Conservation (phyloP, 2,888 invertebrate genomes). For the Holacanthella duospinosa region DNA sequence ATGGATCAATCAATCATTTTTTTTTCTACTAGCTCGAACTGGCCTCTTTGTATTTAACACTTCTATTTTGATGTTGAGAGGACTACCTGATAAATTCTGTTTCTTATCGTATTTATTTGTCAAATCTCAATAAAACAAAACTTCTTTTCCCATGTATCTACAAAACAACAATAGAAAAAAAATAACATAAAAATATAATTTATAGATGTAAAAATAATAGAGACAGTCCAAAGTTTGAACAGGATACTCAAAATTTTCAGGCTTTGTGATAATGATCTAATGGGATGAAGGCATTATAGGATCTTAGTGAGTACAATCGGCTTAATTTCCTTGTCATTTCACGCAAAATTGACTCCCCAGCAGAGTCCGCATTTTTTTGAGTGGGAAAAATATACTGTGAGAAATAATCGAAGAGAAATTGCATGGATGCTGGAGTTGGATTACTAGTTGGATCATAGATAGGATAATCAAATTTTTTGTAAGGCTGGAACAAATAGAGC, state of each 20-base stretch:
- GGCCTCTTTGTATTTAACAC: neutral
- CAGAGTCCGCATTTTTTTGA: no score
- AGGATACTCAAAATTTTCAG: neutral
- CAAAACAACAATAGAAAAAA: no score
- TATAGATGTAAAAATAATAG: no score
- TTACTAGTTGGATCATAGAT: neutral
- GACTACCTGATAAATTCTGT: no score
- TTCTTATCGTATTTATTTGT: no score
- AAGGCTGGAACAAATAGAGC: constrained; percentile 25
- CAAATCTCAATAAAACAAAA: no score
- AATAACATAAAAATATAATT: no score
- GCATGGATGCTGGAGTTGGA: neutral
- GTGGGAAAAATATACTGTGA: neutral
- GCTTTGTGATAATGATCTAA: neutral
- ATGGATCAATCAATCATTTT: neutral
- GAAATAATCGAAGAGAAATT: neutral
- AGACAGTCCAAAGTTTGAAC: no score
- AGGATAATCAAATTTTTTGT: constrained; percentile 14
- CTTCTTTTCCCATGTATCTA: no score
- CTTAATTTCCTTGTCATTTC: neutral
- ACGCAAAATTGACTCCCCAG: neutral
- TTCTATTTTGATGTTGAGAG: neutral
- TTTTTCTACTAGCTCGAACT: neutral
- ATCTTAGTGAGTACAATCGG: neutral
- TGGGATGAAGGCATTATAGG: neutral